Evolutionary conservation across 1,140 invertebrate genomes (phyloP).

Genomic region (Rhizoglyphus robini): DNA sequence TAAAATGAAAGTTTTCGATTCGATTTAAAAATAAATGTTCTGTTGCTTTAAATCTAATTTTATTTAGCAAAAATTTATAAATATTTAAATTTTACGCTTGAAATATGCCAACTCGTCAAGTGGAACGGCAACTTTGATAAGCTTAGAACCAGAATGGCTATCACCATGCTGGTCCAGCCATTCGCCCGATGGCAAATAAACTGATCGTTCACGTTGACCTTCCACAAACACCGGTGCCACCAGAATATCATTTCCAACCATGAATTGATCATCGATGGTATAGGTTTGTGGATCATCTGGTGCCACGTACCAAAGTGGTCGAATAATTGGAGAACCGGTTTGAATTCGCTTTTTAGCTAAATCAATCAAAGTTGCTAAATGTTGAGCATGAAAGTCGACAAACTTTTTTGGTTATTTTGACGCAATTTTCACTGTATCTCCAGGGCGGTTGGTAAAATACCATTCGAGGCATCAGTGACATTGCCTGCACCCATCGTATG

Average conservation of each 20-base stretch:
- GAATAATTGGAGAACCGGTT: conserved; percentile 61
- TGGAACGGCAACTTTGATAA: conserved; percentile 73
- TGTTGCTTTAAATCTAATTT: not conserved
- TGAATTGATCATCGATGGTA: conserved; percentile 69
- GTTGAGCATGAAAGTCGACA: conserved; percentile 43
- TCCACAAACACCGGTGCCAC: conserved; percentile 71
- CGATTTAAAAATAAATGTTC: too few species aligned
- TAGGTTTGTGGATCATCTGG: conserved; percentile 67
- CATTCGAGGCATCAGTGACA: conserved; percentile 79
- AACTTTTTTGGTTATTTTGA: conserved; percentile 57
- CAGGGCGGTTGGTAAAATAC: conserved; percentile 77
- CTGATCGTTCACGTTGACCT: conserved; percentile 47
- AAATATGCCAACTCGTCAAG: conserved; percentile 68
- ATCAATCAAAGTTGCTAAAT: conserved; percentile 28
- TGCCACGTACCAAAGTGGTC: conserved; percentile 77
- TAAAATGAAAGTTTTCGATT: too few species aligned
- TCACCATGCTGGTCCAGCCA: conserved; percentile 61
- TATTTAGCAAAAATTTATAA: not conserved
- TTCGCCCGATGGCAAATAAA: conserved; percentile 70
- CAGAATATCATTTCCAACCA: conserved; percentile 73
- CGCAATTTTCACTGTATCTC: conserved; percentile 59
- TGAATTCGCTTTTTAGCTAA: conserved; percentile 47
- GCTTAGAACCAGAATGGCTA: conserved; percentile 63
- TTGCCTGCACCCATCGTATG: conserved; percentile 81
- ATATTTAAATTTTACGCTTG: too few species aligned